Percentiles rank a stretch among this genome's conserved stretches.
phyloP scores from a whole-genome alignment of 2,797 vertebrate species.

The Chelidonichthys spinosus region DNA sequence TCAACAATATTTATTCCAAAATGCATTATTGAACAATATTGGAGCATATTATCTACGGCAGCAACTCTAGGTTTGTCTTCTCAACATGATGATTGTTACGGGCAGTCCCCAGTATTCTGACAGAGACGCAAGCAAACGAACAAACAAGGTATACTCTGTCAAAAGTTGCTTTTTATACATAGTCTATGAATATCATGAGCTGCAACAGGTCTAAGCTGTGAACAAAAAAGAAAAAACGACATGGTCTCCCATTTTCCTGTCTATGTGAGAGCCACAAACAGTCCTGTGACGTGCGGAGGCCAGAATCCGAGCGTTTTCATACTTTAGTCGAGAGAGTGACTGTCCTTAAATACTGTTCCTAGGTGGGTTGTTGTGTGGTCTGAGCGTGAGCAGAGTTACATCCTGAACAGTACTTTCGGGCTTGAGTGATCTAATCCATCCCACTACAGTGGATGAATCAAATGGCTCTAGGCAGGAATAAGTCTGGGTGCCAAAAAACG shows the following conservation, averaged over 20 bases:
- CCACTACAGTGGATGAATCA: conserved; percentile 51
- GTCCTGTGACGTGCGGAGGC: conserved; percentile 44
- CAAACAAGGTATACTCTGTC: conserved; percentile 56
- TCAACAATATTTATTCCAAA: conserved; percentile 27
- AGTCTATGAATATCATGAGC: conserved; percentile 66
- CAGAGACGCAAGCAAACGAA: conserved; percentile 45
- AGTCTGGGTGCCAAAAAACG: conserved; percentile 84
- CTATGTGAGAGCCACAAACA: conserved; percentile 64
- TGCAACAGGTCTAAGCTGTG: conserved; percentile 81
- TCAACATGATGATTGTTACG: conserved; percentile 45
- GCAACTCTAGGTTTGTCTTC: conserved; percentile 46
- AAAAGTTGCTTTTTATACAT: conserved; percentile 61
- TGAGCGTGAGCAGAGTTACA: conserved; percentile 30
- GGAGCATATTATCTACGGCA: conserved; percentile 42
- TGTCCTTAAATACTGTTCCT: conserved; percentile 59
- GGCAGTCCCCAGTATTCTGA: conserved; percentile 58
- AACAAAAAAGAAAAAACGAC: conserved; percentile 57
- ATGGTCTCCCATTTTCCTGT: conserved; percentile 75
- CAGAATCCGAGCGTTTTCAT: conserved; percentile 32
- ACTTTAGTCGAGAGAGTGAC: conserved; percentile 55
- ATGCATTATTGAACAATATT: conserved; percentile 61
- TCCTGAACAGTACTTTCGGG: conserved; percentile 61
- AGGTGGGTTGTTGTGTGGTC: conserved; percentile 39
- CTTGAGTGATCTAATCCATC: conserved; percentile 48
- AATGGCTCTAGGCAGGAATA: conserved; percentile 81